Evolutionary conservation across 2,797 vertebrate genomes (phyloP), one percentile per base, ranked within the genome.

Genomic region (Carapus acus): DNA sequence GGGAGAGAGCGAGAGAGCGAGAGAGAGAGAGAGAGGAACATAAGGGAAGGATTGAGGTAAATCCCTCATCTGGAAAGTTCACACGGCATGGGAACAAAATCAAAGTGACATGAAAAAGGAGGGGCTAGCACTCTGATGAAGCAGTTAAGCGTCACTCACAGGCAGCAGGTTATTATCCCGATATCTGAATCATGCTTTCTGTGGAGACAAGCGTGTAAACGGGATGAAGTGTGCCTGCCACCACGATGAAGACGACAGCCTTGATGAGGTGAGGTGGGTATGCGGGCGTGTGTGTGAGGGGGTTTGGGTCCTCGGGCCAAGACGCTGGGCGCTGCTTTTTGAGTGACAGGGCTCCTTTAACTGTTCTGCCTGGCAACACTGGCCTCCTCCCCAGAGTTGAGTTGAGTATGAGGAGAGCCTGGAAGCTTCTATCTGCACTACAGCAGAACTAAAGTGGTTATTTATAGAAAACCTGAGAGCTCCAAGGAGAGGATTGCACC

Each of bases 311-410:
- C n/a, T n/a, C n/a, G n/a, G n/a, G n/a, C n/a, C n/a, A n/a, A 82
- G 69, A 64, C 68, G 9, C 24, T 5, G 73, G 69, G 68, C 42
- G 50, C 43, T 2, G 64, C 43, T 44, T 29, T 62, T 8, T 75
- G 80, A 87, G 71, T 73, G 80, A 86, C 83, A 66, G 74, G 78
- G 84, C 69, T 84, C 87, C 85, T 88, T 87, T 83, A 88, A 88
- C 83, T 84, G 75, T 77, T 86, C 84, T 89, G 87, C 87, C 86
- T 83, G 79, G 85, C 79, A 88, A 88, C 87, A 82, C 71, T 69
- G 51, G 65, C 73, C 65, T 66, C 74, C 74, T 81, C 83, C 82
- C 80, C 62, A 45, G 79, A 81, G 81, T 76, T 67, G 63, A 77
- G 76, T 65, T 52, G 67, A 62, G 64, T 71, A 79, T 65, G 78